Conservation (phyloP, 2,797 vertebrate species). For the Botia kubotai region DNA sequence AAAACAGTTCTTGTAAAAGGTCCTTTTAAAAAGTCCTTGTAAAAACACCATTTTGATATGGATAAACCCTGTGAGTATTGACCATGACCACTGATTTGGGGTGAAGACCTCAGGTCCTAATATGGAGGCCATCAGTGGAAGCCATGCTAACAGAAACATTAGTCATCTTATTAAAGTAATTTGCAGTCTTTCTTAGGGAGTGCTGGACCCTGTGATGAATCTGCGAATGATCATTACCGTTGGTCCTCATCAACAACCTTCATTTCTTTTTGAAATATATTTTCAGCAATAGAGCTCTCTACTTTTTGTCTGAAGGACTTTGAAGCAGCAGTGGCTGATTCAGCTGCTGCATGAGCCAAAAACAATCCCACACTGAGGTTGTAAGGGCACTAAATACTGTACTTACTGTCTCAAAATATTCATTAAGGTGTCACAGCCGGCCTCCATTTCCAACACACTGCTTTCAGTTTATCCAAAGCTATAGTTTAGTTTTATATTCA, state of each 20-base stretch:
- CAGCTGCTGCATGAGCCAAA: slow-evolving; percentile 10
- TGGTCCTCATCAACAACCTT: slow-evolving; percentile 20
- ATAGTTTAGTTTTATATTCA: slow-evolving; percentile 27
- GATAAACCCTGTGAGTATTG: slow-evolving; percentile 7
- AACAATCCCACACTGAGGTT: slow-evolving; percentile 13
- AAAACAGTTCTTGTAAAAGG: neutral
- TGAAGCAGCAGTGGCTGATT: neutral
- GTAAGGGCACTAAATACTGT: slow-evolving; percentile 12
- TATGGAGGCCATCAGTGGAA: slow-evolving; percentile 15
- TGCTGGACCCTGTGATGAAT: neutral
- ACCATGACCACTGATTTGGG: slow-evolving; percentile 23
- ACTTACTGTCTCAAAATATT: slow-evolving; percentile 41
- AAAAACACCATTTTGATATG: slow-evolving; percentile 19
- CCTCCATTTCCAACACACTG: slow-evolving; percentile 1
- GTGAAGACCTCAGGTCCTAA: neutral
- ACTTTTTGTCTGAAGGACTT: slow-evolving; percentile 20
- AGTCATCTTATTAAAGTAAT: slow-evolving; percentile 31
- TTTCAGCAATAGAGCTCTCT: slow-evolving; percentile 1
- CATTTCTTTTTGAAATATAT: neutral
- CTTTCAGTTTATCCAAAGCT: slow-evolving; percentile 33
- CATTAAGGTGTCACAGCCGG: slow-evolving; percentile 49
- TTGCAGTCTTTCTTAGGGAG: neutral
- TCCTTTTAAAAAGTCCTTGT: slow-evolving; percentile 1
- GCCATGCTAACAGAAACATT: slow-evolving; percentile 40
- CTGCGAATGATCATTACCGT: slow-evolving; percentile 13